Conservation (phyloP, 2,888 invertebrate species). For the Tricholauxania praeusta region DNA sequence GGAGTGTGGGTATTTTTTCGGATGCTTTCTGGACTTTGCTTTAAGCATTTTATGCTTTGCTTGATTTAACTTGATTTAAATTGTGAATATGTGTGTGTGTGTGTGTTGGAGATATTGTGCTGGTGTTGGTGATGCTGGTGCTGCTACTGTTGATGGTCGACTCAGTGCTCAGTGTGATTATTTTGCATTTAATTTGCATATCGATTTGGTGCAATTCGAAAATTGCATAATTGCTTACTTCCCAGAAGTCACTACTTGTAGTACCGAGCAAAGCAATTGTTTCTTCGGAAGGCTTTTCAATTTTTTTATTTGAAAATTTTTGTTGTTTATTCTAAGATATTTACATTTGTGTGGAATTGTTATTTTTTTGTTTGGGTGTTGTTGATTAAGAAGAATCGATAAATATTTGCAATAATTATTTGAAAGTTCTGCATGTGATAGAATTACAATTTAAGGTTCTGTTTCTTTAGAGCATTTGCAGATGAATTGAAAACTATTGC, state of each 20-base stretch:
- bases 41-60: background rate
- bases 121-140: background rate
- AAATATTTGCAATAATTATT: background rate
- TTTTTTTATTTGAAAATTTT: background rate
- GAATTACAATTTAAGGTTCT: background rate
- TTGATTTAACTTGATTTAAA: background rate
- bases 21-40: background rate
- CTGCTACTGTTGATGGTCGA: background rate
- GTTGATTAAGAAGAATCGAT: background rate
- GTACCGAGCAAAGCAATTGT: background rate
- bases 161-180: conserved; percentile 21
- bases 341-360: conserved; percentile 4
- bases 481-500: too few relatives aligned
- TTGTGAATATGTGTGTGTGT: too few relatives aligned
- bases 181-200: conserved; percentile 35
- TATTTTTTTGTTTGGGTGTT: background rate
- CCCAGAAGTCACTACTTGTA: conserved; percentile 16
- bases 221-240: conserved; percentile 37
- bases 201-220: conserved; percentile 35
- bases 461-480: too few relatives aligned
- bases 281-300: background rate
- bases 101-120: background rate
- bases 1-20: background rate
- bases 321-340: background rate
- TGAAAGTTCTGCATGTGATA: background rate